Conservation (phyloP, 2,888 invertebrate genomes). For the Tachystola acroxantha region DNA sequence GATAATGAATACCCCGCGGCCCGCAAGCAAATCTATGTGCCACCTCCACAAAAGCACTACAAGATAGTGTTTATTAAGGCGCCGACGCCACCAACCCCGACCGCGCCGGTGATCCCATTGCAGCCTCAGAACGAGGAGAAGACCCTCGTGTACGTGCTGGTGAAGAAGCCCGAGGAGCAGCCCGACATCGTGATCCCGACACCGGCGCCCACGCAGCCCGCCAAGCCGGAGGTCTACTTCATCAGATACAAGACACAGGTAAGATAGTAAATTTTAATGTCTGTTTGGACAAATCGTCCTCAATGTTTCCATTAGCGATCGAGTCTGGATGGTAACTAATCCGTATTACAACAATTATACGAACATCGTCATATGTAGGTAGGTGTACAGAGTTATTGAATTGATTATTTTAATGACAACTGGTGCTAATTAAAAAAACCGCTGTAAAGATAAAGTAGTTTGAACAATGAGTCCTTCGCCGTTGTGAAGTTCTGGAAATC, state of each 20-base stretch:
- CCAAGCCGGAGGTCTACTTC: conserved; percentile 94
- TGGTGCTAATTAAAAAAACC: too few relatives aligned
- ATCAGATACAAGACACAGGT: conserved; percentile 93
- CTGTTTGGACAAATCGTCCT: too few relatives aligned
- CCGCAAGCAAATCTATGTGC: conserved; percentile 70
- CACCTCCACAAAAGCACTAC: conserved; percentile 87
- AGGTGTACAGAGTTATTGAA: too few relatives aligned
- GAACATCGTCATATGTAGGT: not conserved
- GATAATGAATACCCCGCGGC: conserved; percentile 87
- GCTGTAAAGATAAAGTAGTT: too few relatives aligned
- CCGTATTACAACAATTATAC: too few relatives aligned
- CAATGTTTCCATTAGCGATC: too few relatives aligned
- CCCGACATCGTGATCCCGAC: conserved; percentile 88
- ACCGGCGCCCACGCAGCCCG: conserved; percentile 89
- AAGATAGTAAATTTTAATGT: too few relatives aligned
- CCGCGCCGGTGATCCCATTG: conserved; percentile 79
- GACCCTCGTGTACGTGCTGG: conserved; percentile 91
- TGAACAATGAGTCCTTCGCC: too few relatives aligned
- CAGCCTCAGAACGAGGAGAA: conserved; percentile 93
- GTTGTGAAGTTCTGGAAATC: too few relatives aligned
- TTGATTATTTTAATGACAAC: too few relatives aligned
- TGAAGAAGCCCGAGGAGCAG: conserved; percentile 92
- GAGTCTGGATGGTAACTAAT: too few relatives aligned
- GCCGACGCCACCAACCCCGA: conserved; percentile 80
- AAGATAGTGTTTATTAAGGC: conserved; percentile 91